Base-by-base conservation (phyloP, 2,797 vertebrate genomes). In the Characodon lateralis region DNA sequence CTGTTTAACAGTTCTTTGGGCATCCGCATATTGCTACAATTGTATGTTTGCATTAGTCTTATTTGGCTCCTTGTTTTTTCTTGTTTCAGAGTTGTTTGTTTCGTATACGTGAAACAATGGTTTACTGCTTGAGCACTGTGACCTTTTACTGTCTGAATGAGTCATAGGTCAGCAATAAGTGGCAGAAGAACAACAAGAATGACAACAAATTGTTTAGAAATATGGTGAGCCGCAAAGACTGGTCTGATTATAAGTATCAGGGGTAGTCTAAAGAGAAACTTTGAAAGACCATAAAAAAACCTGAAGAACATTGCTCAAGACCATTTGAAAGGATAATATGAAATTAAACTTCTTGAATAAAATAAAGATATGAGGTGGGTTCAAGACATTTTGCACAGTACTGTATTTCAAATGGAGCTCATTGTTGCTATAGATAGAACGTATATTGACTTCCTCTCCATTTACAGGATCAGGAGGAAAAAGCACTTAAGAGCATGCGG, bases 401-500 rank as follows among this genome's bases (percentile, higher is more conserved):
- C 89, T 79, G 56, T 72, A 78, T 92, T 90, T 92, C 86, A 86
- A 80, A 85, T 56, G 53, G 74, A 89, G 72, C 80, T 83, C 80
- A 80, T 68, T 85, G 76, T 76, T 80, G 77, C 86, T 91, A 89
- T 89, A 87, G 84, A 88, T 89, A 91, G 70, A 87, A 79, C 79
- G 83, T 83, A 69, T 89, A 93, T 91, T 72, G 90, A 92, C 87
- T 91, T 91, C 71, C 71, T 93, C 89, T 94, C 90, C 74, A 63
- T 89, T 94, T 93, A 91, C 87, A 92, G 71, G 41, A 66, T 77
- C 69, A 78, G 66, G 71, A 79, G 50, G 73, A 76, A 81, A 81
- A 84, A 46, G 72, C 59, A 73, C 50, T 73, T 83, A 74, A 74
- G 66, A 63, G 83, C 77, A 80, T 12, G 41, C 65, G 72, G 78